Percentiles rank a stretch among this genome's conserved stretches.
phyloP scores from a whole-genome alignment of 1,140 invertebrate genomes.

The Drosophila erecta region DNA sequence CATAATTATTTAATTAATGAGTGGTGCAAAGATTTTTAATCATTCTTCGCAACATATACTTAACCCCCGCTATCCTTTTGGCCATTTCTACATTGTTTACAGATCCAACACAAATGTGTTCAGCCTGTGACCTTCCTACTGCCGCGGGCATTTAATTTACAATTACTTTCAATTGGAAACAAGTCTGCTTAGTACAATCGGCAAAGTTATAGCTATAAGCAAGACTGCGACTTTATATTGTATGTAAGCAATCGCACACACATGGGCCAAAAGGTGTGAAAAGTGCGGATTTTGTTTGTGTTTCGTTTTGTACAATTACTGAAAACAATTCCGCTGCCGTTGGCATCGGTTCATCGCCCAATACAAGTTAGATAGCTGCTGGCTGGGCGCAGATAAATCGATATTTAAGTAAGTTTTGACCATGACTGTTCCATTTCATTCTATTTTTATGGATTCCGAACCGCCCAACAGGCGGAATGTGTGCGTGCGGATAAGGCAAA shows the following conservation, averaged over 20 bases:
- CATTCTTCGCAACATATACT: no score
- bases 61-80: neutral
- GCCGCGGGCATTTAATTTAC: conserved; percentile 32
- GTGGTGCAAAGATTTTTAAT: no score
- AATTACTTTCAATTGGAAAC: conserved; percentile 29
- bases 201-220: conserved; percentile 34
- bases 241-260: conserved; percentile 39
- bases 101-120: no score
- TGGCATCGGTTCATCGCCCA: conserved; percentile 2
- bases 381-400: conserved; percentile 59
- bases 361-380: conserved; percentile 45
- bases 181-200: conserved; percentile 34
- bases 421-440: conserved; percentile 64
- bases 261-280: conserved; percentile 66
- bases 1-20: no score
- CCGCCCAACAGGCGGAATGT: conserved; percentile 6
- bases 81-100: neutral
- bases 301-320: conserved; percentile 67
- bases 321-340: conserved; percentile 61
- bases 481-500: conserved; percentile 30
- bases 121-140: conserved; percentile 13
- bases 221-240: conserved; percentile 23
- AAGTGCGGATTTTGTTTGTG: conserved; percentile 60
- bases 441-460: conserved; percentile 48
- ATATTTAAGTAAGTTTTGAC: conserved; percentile 76